Conservation (phyloP, 2,113 vertebrate species). For the Leptobrachium ailaonicum region DNA sequence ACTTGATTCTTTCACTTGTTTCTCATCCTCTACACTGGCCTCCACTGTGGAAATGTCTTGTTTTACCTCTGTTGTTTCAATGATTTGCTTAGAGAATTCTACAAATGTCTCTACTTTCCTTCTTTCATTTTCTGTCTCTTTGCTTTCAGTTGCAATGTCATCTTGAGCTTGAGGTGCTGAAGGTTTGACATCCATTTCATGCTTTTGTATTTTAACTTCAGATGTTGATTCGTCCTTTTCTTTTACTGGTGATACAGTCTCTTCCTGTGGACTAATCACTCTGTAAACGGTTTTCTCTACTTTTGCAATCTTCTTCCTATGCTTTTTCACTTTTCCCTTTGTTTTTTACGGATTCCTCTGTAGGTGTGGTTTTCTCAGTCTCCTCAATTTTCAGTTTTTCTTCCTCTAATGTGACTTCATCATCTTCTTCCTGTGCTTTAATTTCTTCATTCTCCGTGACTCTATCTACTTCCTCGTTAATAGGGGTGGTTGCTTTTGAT, state of each 20-base stretch:
- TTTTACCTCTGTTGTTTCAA: too few species aligned
- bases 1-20: too few species aligned
- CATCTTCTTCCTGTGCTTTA: too few species aligned
- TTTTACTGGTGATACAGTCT: not conserved
- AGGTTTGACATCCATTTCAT: not conserved
- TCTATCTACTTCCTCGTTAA: too few species aligned
- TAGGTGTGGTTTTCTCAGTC: not conserved
- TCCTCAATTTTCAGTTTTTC: not conserved
- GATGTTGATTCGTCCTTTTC: not conserved
- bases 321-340: slow-evolving; percentile 9
- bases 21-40: too few species aligned
- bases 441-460: too few species aligned
- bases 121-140: not conserved
- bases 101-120: too few species aligned
- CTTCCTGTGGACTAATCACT: not conserved
- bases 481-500: too few species aligned
- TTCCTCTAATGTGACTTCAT: too few species aligned
- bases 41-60: too few species aligned
- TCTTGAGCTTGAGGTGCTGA: too few species aligned
- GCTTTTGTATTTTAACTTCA: not conserved
- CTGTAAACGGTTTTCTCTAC: slow-evolving; percentile 2
- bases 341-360: not conserved
- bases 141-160: not conserved
- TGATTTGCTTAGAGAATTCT: too few species aligned
- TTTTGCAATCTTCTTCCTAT: slow-evolving; percentile 7